Conservation (phyloP, 2,113 vertebrate species). For the Bufo gargarizans region DNA sequence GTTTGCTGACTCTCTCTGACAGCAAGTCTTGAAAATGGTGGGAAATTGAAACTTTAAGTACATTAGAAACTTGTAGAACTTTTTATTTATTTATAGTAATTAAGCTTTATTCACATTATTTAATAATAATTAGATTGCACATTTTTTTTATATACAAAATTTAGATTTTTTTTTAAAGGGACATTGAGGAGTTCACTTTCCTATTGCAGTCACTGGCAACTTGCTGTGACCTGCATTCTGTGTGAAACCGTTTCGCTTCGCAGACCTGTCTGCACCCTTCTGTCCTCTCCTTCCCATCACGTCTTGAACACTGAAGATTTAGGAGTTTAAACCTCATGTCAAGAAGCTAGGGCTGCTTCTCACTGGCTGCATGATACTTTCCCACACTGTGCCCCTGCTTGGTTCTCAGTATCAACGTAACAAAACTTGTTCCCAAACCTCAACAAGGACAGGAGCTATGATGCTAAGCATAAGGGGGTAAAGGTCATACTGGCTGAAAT, state of each 20-base stretch:
- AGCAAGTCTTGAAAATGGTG: no score
- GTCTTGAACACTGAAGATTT: conserved; percentile 20
- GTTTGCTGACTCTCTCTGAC: no score
- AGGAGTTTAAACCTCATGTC: conserved; percentile 39
- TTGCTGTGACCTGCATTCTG: conserved; percentile 9
- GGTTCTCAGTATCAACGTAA: conserved; percentile 25
- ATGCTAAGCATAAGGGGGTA: conserved; percentile 20
- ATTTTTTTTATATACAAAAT: neutral
- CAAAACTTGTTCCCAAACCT: conserved; percentile 32
- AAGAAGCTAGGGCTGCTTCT: conserved; percentile 29
- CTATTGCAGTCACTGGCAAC: neutral
- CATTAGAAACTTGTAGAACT: no score
- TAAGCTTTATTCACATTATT: neutral
- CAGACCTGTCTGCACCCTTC: conserved; percentile 18
- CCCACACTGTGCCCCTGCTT: conserved; percentile 38
- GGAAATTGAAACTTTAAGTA: no score
- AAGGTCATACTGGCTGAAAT: conserved; percentile 2
- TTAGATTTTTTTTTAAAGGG: neutral
- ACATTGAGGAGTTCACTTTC: neutral
- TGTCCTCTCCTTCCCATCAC: conserved; percentile 29
- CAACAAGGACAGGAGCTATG: neutral
- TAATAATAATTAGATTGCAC: neutral
- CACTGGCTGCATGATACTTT: conserved; percentile 25
- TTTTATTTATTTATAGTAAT: neutral
- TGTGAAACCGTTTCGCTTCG: conserved; percentile 35